Evolutionary conservation across 1,140 invertebrate genomes (phyloP), one percentile per base, ranked within the genome.

Genomic region (Drosophila quadrilineata): DNA sequence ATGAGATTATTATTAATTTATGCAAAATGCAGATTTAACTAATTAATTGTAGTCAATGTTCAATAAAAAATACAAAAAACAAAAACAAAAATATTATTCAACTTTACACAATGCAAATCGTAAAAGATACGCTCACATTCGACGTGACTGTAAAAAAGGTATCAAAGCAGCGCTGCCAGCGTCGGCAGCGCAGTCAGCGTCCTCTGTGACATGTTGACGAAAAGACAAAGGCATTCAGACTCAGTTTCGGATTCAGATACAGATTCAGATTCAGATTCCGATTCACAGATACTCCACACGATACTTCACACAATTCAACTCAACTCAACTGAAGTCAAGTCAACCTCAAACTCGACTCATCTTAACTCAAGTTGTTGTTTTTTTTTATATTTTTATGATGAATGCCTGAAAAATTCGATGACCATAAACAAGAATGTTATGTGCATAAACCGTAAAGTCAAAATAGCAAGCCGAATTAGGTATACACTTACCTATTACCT

Each of bases 11-110:
- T 71, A 65, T 76, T 84, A 84, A 84, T 85, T 85, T 85, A 84
- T 84, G 79, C 79, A 84, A 84, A 84, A 84, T 85, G 79, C 74
- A 79, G 79, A 85, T 84, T 84, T 71, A 67, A 10, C 79, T 85
- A 84, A 84, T 84, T 84, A 84, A 84, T 84, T 84, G 74, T 84
- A 70, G 79, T 73, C 79, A 85, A 77, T 75, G 70, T 72, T 65
- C 79, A 85, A 79, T 85, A 82, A 72, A 82, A 79, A 80, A n/a
- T n/a, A n/a, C n/a, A n/a, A n/a, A n/a, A n/a, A n/a, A n/a, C n/a
- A n/a, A n/a, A n/a, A n/a, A n/a, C n/a, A n/a, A n/a, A n/a, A n/a
- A 79, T 56, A 17, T 17, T 54, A 48, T 43, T 41, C 35, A 58
- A 59, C 69, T 82, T 80, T 54, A 74, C 77, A 84, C 76, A 82